Conservation (phyloP, 30 jellyfish, hydroid and myxozoan species). For the Thelohanellus kitauei region DNA sequence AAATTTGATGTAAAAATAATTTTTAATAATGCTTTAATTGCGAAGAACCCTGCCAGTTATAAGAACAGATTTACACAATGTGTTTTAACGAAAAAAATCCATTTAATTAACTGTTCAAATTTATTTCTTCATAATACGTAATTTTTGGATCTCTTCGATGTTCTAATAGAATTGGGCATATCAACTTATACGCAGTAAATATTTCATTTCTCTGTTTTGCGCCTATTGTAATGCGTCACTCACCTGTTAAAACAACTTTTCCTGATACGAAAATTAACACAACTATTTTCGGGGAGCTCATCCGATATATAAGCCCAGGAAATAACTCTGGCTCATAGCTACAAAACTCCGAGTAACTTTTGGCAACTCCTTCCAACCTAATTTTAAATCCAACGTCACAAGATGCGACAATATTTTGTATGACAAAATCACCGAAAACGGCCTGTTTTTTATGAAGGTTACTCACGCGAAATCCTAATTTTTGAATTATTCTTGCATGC, state of each 20-base stretch:
- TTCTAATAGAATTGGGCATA: no score
- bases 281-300: constrained; percentile 61
- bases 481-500: constrained; percentile 80
- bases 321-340: constrained; percentile 85
- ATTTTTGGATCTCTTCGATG: no score
- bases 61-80: no score
- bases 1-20: no score
- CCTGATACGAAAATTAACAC: constrained; percentile 64
- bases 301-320: constrained; percentile 75
- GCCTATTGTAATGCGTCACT: no score
- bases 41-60: no score
- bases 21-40: no score
- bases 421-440: constrained; percentile 54
- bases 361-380: constrained; percentile 61
- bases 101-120: no score
- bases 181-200: no score
- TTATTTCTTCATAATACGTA: no score
- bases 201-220: no score
- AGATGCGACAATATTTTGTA: constrained; percentile 78
- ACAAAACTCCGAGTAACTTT: constrained; percentile 32
- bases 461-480: constrained; percentile 66
- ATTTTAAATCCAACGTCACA: constrained; percentile 69
- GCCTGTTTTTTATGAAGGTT: constrained; percentile 43
- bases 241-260: constrained; percentile 65
- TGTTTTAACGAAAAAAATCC: no score